phyloP scores from a whole-genome alignment of 1,140 invertebrate genomes.

The Anadara kagoshimensis region DNA sequence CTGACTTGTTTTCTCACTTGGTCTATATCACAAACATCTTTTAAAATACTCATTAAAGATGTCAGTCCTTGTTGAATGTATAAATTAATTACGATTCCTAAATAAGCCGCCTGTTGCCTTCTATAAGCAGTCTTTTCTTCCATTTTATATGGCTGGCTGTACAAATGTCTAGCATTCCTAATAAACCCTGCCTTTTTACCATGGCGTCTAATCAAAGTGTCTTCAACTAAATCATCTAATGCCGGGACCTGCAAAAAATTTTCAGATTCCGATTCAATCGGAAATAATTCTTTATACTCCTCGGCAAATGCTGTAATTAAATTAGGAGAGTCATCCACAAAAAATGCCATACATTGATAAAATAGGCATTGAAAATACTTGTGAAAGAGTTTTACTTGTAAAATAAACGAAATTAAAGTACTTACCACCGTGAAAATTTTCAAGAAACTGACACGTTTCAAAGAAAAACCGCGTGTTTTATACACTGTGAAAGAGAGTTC shows the following conservation, averaged over 20 bases:
- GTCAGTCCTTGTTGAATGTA: constrained; percentile 30
- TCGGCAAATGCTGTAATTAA: constrained; percentile 13
- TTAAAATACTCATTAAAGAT: constrained; percentile 9
- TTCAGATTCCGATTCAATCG: background rate
- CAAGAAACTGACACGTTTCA: too few species aligned
- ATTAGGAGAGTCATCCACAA: constrained; percentile 5
- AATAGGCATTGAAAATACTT: too few species aligned
- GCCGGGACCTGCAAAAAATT: background rate
- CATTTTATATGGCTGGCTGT: background rate
- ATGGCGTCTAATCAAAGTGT: background rate
- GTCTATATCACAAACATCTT: background rate
- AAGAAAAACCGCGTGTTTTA: too few species aligned
- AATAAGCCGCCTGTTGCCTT: constrained; percentile 10
- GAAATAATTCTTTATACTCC: constrained; percentile 4
- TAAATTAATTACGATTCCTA: background rate
- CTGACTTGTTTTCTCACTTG: constrained; percentile 11
- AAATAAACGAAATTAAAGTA: too few species aligned
- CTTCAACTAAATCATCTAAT: background rate
- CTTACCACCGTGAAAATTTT: too few species aligned
- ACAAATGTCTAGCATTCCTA: background rate
- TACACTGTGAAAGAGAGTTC: too few species aligned
- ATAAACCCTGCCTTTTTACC: background rate
- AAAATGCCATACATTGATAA: too few species aligned
- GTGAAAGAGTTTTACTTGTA: too few species aligned
- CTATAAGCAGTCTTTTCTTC: constrained; percentile 15